phyloP scores from a whole-genome alignment of 2,113 vertebrate genomes.

The Prionailurus viverrinus region DNA sequence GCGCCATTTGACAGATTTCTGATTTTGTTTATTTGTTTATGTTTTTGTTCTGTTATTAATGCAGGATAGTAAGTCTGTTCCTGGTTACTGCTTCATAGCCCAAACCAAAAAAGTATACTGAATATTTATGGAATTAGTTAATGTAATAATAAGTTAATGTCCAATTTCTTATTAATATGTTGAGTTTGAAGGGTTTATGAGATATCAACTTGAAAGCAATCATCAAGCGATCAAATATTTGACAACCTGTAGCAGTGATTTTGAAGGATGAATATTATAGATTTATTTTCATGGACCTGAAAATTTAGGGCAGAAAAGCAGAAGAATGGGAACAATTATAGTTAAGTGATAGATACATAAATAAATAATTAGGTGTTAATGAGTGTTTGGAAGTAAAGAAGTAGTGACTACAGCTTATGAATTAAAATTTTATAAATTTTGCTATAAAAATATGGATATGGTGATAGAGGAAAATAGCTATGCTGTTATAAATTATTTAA shows the following conservation, averaged over 20 bases:
- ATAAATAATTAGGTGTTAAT: not conserved
- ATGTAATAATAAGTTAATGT: not conserved
- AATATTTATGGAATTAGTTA: not conserved
- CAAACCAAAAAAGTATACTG: not conserved
- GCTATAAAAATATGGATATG: not conserved
- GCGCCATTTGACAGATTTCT: not conserved
- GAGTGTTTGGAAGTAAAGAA: not conserved
- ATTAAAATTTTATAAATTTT: constrained; percentile 1
- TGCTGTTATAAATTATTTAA: constrained; percentile 18
- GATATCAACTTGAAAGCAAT: not conserved
- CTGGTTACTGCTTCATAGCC: not conserved
- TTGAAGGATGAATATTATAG: not conserved
- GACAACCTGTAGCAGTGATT: not conserved
- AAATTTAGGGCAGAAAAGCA: not conserved
- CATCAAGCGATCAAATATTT: not conserved
- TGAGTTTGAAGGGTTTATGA: not conserved
- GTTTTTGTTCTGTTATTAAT: not conserved
- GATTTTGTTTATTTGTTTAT: not conserved
- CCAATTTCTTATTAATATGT: not conserved
- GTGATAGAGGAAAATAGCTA: not conserved
- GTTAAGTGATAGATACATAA: not conserved
- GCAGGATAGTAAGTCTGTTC: not conserved
- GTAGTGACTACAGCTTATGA: not conserved
- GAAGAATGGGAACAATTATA: not conserved
- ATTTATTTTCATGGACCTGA: not conserved